These are phyloP conservation scores for Formica aserva DNA, from an alignment of 2,888 invertebrate species.

Conservation along the genomic window DNA sequence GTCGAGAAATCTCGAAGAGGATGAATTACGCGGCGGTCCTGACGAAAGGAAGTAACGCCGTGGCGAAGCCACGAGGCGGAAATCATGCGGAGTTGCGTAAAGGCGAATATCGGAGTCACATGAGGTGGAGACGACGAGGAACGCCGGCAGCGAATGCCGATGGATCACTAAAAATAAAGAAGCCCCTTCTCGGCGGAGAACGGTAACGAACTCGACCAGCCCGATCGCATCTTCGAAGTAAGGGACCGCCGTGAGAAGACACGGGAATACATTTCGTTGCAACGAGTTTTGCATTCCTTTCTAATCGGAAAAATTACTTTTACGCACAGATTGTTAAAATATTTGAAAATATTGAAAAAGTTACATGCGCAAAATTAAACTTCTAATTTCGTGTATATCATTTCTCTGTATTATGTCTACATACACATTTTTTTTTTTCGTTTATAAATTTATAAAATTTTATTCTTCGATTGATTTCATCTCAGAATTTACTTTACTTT, in stretches of 20 bases:
- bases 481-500: not conserved
- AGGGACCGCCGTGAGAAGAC: slow-evolving; percentile 52
- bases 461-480: not conserved
- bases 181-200: slow-evolving; percentile 59
- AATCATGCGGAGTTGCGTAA: not conserved
- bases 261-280: not conserved
- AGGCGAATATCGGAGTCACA: slow-evolving; percentile 11
- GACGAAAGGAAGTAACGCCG: slow-evolving; percentile 53
- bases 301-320: not conserved
- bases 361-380: not conserved
- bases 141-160: slow-evolving; percentile 31
- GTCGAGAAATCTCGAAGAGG: not conserved
- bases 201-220: slow-evolving; percentile 57
- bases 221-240: slow-evolving; percentile 33
- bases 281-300: not conserved
- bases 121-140: slow-evolving; percentile 17
- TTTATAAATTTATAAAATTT: not conserved
- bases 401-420: not conserved
- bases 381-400: not conserved
- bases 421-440: too few species aligned
- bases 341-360: not conserved
- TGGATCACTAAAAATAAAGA: slow-evolving; percentile 72
- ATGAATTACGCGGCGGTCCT: not conserved
- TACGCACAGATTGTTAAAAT: not conserved
- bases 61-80: slow-evolving; percentile 52